phyloP scores from a whole-genome alignment of 2,797 vertebrate genomes.

The Pantherophis alleghaniensis region DNA sequence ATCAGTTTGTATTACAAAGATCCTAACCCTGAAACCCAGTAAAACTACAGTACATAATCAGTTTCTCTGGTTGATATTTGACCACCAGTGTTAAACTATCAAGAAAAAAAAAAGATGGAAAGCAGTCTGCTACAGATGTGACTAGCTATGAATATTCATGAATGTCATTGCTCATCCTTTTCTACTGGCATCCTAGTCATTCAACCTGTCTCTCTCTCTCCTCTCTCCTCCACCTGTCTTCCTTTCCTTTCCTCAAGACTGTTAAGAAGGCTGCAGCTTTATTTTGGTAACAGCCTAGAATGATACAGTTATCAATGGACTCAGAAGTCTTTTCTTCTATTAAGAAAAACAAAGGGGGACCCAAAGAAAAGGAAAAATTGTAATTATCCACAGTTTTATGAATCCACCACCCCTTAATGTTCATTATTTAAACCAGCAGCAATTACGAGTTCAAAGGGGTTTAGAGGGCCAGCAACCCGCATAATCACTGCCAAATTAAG shows the following conservation, averaged over 20 bases:
- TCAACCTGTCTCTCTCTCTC: constrained; percentile 61
- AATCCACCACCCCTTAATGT: constrained; percentile 94
- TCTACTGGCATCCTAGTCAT: constrained; percentile 78
- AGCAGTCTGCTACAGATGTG: constrained; percentile 88
- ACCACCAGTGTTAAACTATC: constrained; percentile 65
- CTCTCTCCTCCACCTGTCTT: constrained; percentile 62
- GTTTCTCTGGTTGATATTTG: constrained; percentile 70
- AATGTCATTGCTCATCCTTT: constrained; percentile 77
- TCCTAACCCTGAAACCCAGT: constrained; percentile 54
- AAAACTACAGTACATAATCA: constrained; percentile 52
- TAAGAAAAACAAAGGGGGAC: constrained; percentile 73
- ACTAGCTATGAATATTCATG: constrained; percentile 94
- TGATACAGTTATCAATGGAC: constrained; percentile 74
- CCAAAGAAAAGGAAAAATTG: constrained; percentile 74
- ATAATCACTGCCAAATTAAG: constrained; percentile 98
- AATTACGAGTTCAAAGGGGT: constrained; percentile 99
- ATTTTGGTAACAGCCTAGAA: constrained; percentile 81
- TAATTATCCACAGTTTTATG: constrained; percentile 95
- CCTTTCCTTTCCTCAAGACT: constrained; percentile 71
- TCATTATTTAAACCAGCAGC: constrained; percentile 99
- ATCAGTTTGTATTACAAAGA: constrained; percentile 49
- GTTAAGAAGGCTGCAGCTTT: constrained; percentile 80
- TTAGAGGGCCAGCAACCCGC: constrained; percentile 95
- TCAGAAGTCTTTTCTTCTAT: constrained; percentile 71
- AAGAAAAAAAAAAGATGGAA: constrained; percentile 76